Evolutionary conservation across 2,797 vertebrate genomes (phyloP), one percentile per base, ranked within the genome.

Genomic region (Myoxocephalus aenaeus): DNA sequence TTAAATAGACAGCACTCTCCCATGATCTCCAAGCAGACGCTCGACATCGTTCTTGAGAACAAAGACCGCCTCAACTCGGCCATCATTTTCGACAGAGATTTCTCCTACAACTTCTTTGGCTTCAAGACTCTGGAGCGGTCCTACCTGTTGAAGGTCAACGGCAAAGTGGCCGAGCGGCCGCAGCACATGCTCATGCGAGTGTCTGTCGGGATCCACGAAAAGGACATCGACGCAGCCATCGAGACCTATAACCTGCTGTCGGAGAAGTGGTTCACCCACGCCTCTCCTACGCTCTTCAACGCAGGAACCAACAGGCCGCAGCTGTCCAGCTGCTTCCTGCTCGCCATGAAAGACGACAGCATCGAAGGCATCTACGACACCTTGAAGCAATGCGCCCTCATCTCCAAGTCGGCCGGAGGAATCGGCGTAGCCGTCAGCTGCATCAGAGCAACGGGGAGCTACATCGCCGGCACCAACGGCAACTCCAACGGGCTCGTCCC

Each of bases 161-260:
- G 96, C 53, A 99, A 99, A 93, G 98, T 99, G 64, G 97, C 98
- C 0, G 98, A 99, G 85, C 96, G 98, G 0, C 98, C 98, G 1
- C 98, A 99, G 65, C 98, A 99, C 89, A 99, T 99, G 98, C 89
- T 99, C 77, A 99, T 99, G 98, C 94, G 98, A 59, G 98, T 99
- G 3, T 86, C 98, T 0, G 98, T 99, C 25, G 98, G 98, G 1
- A 99, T 99, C 91, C 98, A 99, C 75, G 91, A 94, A 42, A 63
- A 27, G 0, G 96, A 98, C 74, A 99, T 99, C 0, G 95, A 97
- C 0, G 96, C 97, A 0, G 96, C 96, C n/a, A 97, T 99, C 3
- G 97, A 99, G 88, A 99, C 98, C 0, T 99, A 99, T 92, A 99
- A 99, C 85, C 95, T 99, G 62, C 95, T 99, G 58, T 99, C 98